Base-by-base conservation (phyloP, 2,113 vertebrate genomes). In the Phyllostomus hastatus region DNA sequence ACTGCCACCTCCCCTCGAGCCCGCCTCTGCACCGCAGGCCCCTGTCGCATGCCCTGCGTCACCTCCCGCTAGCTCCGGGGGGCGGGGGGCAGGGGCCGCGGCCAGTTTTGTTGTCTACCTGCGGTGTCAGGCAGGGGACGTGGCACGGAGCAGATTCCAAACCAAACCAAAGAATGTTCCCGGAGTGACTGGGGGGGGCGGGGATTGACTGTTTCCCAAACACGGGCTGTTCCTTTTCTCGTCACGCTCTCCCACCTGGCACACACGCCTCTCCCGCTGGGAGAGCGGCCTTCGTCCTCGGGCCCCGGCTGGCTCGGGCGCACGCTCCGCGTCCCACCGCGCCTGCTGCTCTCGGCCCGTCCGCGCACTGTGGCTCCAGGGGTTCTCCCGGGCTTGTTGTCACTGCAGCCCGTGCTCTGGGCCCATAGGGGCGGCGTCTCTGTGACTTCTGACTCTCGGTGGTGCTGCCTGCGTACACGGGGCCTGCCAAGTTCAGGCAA, bases 271-370 rank as follows among this genome's bases (percentile, higher is more conserved):
- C 66, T n/a, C 7, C 10, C 10, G 8, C 14, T 8, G 4, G 26
- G 15, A 72, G 33, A 20, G 35, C 24, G 1, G 33, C 50, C 61
- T 38, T 14, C 38, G 43, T 17, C 54, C 10, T 24, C 10, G 28
- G 41, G 54, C 72, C 28, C 26, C 43, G 67, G 31, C 46, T 38
- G 9, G 4, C 57, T 4, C 66, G 4, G 22, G 7, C 0, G 5
- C 9, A 2, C 7, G 1, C 43, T 8, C 31, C 11, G 20, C 0
- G 4, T 9, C 31, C 28, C n/a, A 1, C 4, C 12, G 5, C 2
- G 1, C 35, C 48, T 66, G 79, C 7, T 3, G n/a, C 31, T 19
- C 11, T 0, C 35, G 54, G 43, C 43, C 26, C 22, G 35, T 10
- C 5, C 11, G 20, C 70, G 79, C 22, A 33, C 52, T 26, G 66